phyloP scores from a whole-genome alignment of 2,797 vertebrate species.

The Aratinga solstitialis region DNA sequence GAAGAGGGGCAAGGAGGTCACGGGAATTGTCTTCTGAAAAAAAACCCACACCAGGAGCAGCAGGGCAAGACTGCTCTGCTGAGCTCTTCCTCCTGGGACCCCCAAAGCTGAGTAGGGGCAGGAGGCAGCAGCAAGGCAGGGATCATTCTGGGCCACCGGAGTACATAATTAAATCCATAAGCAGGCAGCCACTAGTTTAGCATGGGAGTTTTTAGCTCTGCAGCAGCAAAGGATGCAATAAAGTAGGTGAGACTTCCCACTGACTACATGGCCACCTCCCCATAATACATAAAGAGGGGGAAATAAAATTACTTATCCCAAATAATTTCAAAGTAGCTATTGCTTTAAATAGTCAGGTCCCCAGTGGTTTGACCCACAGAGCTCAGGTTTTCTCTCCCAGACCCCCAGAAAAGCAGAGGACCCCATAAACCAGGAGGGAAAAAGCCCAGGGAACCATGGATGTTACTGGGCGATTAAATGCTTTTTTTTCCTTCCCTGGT shows the following conservation, averaged over 20 bases:
- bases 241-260: neutral
- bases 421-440: neutral
- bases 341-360: neutral
- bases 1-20: neutral
- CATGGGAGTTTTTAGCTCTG: neutral
- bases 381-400: neutral
- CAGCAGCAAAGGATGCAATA: neutral
- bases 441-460: neutral
- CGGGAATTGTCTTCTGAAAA: neutral
- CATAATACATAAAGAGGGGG: rapidly evolving
- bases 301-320: neutral
- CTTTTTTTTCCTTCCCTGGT: neutral
- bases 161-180: neutral
- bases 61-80: rapidly evolving
- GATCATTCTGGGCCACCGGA: neutral
- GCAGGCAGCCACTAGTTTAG: neutral
- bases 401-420: neutral
- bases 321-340: neutral
- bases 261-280: neutral
- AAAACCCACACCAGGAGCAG: neutral
- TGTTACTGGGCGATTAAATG: neutral
- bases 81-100: neutral
- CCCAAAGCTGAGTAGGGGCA: neutral
- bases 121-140: neutral
- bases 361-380: neutral